Base-by-base conservation (phyloP, 1,140 invertebrate genomes). In the Conus betulinus region DNA sequence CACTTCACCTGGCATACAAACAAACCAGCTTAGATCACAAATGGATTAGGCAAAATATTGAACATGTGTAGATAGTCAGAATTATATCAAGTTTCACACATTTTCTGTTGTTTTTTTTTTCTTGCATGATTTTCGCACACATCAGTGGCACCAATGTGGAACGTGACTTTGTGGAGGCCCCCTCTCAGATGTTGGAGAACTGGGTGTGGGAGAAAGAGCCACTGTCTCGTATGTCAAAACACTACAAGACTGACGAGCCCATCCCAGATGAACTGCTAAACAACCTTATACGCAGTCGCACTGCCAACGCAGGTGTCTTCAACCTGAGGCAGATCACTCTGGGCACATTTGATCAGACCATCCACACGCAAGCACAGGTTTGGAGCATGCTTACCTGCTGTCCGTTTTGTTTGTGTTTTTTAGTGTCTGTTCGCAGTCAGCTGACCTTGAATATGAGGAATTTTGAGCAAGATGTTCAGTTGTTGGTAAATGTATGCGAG, bases 111-210 rank as follows among this genome's bases (percentile, higher is more conserved):
- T 78, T 39, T 87, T 51, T 78, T 27, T 55, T 55, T 82, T 60
- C 8, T 60, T 15, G 8, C 15, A 15, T 60, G 8, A 60, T 4
- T 15, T n/a, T 89, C 87, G 51, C 90, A 90, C 39, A 57, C 55
- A 57, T n/a, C 88, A 95, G 95, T 93, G 96, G 96, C 10, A 96
- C 95, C 11, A 90, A 92, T 89, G 96, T 96, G 5, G 96, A 96
- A 89, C 92, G 95, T 53, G 96, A 96, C 91, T 96, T 96, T 94
- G 95, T 96, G 17, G 96, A 96, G 91, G 96, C 96, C 10, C 96
- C 96, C 23, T 96, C 96, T 17, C 96, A 96, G 94, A 96, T 96
- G 96, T 91, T 96, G 87, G 96, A 96, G 91, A 96, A 96, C 92
- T 96, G 96, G 96, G 95, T 95, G 11, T 96, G 96, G 96, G 95